Evolutionary conservation across 1,140 invertebrate genomes (phyloP).

Genomic region (Aphelenchoides avenae): DNA sequence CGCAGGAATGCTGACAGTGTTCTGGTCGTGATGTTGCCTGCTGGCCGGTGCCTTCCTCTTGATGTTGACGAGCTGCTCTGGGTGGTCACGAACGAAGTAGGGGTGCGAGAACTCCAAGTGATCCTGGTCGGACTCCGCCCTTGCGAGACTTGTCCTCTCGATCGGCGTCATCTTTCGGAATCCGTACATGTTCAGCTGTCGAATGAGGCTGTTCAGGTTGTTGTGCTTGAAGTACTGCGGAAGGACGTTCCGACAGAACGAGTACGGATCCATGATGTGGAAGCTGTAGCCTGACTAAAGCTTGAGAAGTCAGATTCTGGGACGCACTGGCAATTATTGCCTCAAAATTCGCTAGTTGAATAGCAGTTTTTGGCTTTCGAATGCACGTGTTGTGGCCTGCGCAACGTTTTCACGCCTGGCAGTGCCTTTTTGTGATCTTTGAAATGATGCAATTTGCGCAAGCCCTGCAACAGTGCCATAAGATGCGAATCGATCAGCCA

Average conservation of each 20-base stretch:
- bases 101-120: slow-evolving; percentile 75
- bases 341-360: too few species aligned
- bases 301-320: slow-evolving; percentile 44
- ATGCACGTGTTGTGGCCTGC: background rate
- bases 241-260: slow-evolving; percentile 83
- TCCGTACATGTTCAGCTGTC: slow-evolving; percentile 99
- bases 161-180: slow-evolving; percentile 88
- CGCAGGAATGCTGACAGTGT: slow-evolving; percentile 39
- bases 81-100: slow-evolving; percentile 79
- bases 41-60: too few species aligned
- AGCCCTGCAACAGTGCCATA: too few species aligned
- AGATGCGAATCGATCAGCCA: too few species aligned
- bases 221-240: slow-evolving; percentile 97
- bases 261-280: slow-evolving; percentile 84
- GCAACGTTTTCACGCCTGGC: background rate
- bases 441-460: too few species aligned
- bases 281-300: slow-evolving; percentile 82
- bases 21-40: background rate
- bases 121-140: slow-evolving; percentile 52
- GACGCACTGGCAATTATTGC: too few species aligned
- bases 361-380: too few species aligned
- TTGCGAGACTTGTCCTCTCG: slow-evolving; percentile 64
- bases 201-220: slow-evolving; percentile 96
- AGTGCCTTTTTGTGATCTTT: background rate
- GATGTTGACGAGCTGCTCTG: slow-evolving; percentile 61